Conservation (phyloP, 2,888 invertebrate species). For the Noctua pronuba region DNA sequence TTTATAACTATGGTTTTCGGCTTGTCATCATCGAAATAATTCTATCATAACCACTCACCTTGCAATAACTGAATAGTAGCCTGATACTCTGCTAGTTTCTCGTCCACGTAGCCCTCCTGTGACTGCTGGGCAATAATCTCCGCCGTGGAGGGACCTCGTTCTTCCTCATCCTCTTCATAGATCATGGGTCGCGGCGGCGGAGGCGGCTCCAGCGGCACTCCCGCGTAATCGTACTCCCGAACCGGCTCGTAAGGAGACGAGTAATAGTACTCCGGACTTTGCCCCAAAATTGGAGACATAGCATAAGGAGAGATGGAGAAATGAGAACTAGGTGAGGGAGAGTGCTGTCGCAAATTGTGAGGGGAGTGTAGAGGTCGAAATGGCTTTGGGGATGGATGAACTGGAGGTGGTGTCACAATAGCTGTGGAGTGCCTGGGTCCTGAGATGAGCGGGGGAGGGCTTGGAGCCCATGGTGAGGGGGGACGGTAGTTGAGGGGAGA, state of each 20-base stretch:
- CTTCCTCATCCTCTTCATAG: slow-evolving; percentile 92
- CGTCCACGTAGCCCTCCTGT: slow-evolving; percentile 98
- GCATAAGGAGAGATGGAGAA: slow-evolving; percentile 88
- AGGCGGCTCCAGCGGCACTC: slow-evolving; percentile 94
- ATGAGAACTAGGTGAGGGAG: slow-evolving; percentile 87
- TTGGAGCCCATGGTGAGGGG: slow-evolving; percentile 94
- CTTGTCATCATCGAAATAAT: background rate
- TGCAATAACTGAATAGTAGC: slow-evolving; percentile 97
- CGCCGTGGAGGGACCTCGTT: slow-evolving; percentile 96
- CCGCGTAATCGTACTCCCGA: slow-evolving; percentile 93
- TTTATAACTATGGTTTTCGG: background rate
- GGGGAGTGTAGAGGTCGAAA: slow-evolving; percentile 88
- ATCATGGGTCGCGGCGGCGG: slow-evolving; percentile 93
- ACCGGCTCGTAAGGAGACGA: slow-evolving; percentile 90
- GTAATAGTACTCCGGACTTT: slow-evolving; percentile 91
- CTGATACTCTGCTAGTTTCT: slow-evolving; percentile 98
- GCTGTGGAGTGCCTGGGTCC: slow-evolving; percentile 90
- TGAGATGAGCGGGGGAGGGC: slow-evolving; percentile 93
- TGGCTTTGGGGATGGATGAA: slow-evolving; percentile 88
- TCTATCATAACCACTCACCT: slow-evolving; percentile 90
- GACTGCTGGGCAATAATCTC: slow-evolving; percentile 98
- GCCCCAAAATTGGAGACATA: slow-evolving; percentile 91
- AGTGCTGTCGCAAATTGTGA: slow-evolving; percentile 85
- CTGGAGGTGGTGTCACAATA: slow-evolving; percentile 91
- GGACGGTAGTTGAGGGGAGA: slow-evolving; percentile 93